These are phyloP conservation scores for Syngnathus floridae DNA, from an alignment of 2,113 vertebrate species.

Conservation along the genomic window DNA sequence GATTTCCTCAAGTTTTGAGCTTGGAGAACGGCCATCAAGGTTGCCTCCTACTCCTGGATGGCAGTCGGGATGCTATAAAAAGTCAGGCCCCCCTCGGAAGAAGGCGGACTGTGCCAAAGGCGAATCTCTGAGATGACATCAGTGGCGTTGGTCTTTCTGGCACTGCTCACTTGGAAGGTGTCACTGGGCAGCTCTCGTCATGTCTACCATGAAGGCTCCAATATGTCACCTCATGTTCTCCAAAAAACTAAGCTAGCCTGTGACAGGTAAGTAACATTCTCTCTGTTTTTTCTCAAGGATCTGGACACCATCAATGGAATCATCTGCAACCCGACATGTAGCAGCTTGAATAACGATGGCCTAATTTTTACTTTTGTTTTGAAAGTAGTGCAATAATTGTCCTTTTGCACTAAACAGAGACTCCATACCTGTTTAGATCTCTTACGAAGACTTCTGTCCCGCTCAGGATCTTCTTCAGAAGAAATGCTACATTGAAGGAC, in stretches of 20 bases:
- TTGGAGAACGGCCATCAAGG: constrained; percentile 35
- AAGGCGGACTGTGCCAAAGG: constrained; percentile 38
- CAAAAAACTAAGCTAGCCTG: constrained; percentile 15
- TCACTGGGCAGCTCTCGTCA: constrained; percentile 22
- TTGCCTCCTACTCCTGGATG: constrained; percentile 40
- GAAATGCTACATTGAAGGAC: background rate
- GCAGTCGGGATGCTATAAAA: constrained; percentile 61
- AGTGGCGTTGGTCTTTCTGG: constrained; percentile 48
- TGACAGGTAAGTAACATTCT: constrained; percentile 56
- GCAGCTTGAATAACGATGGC: constrained; percentile 1
- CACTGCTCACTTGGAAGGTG: constrained; percentile 54
- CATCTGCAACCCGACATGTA: constrained; percentile 10
- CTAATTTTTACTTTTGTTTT: constrained; percentile 2
- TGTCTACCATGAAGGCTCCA: constrained; percentile 12
- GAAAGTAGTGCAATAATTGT: background rate
- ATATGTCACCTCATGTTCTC: constrained; percentile 14
- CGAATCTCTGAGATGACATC: constrained; percentile 65
- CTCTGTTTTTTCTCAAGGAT: constrained; percentile 7
- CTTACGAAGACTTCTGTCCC: background rate
- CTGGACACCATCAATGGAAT: constrained; percentile 8
- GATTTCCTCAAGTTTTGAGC: constrained; percentile 15
- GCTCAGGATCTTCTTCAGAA: background rate
- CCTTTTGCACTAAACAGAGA: background rate
- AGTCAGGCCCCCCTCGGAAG: constrained; percentile 8
- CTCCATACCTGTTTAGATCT: constrained; percentile 13